phyloP scores from a whole-genome alignment of 2,888 invertebrate genomes.

The Watsonalla binaria region DNA sequence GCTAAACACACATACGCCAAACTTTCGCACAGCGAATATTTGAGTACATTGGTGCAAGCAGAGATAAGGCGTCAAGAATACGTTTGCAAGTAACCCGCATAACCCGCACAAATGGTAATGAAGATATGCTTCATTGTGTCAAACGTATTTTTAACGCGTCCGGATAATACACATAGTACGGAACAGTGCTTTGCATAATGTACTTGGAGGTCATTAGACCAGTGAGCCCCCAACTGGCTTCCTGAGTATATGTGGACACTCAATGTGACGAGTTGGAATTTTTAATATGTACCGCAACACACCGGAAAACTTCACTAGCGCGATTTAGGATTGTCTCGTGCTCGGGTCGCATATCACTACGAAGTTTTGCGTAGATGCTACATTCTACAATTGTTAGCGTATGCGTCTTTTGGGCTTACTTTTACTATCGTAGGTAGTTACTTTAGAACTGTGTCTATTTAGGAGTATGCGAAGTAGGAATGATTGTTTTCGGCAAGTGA shows the following conservation, averaged over 20 bases:
- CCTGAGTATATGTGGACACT: conserved; percentile 46
- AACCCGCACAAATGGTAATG: too few relatives aligned
- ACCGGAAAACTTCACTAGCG: conserved; percentile 30
- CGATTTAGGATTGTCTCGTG: conserved; percentile 22
- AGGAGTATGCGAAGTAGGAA: too few relatives aligned
- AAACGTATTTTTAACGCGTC: not conserved
- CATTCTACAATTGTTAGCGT: too few relatives aligned
- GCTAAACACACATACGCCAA: not conserved
- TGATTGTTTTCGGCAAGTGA: too few relatives aligned
- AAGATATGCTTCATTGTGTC: not conserved
- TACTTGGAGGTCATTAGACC: conserved; percentile 16
- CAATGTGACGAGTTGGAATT: not conserved
- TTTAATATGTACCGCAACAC: conserved; percentile 5
- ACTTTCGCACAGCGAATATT: not conserved
- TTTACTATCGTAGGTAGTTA: too few relatives aligned
- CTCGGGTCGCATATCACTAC: too few relatives aligned
- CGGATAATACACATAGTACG: not conserved
- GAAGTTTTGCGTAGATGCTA: too few relatives aligned
- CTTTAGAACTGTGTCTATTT: too few relatives aligned
- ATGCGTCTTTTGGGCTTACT: too few relatives aligned
- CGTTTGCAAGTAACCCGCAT: not conserved
- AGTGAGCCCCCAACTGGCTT: conserved; percentile 28
- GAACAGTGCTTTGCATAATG: conserved; percentile 15
- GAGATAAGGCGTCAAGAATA: not conserved
- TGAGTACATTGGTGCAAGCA: conserved; percentile 5